These are phyloP conservation scores for Limnephilus rhombicus DNA, from an alignment of 2,888 invertebrate species.

Conservation along the genomic window DNA sequence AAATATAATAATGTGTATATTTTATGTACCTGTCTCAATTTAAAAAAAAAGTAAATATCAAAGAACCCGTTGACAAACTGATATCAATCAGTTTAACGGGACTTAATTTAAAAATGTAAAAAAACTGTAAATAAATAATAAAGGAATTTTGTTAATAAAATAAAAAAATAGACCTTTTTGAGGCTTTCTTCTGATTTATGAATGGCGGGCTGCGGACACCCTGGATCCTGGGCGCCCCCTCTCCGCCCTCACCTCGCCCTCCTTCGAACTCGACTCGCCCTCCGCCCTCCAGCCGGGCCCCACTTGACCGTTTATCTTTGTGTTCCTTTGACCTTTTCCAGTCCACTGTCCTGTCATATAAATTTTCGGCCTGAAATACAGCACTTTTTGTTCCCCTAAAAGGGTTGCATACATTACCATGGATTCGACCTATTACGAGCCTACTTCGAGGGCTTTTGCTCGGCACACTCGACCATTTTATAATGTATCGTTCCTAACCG, in stretches of 20 bases:
- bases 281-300: conserved; percentile 18
- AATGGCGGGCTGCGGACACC: neutral
- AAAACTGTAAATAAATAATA: too few relatives aligned
- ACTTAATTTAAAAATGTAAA: too few relatives aligned
- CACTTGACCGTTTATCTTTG: conserved; percentile 57
- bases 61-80: too few relatives aligned
- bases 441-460: conserved; percentile 29
- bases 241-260: neutral
- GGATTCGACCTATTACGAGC: conserved; percentile 22
- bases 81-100: too few relatives aligned
- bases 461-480: conserved; percentile 10
- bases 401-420: conserved; percentile 56
- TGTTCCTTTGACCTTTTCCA: conserved; percentile 60
- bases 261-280: neutral
- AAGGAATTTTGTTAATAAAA: too few relatives aligned
- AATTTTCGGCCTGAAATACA: conserved; percentile 60
- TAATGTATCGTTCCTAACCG: conserved; percentile 16
- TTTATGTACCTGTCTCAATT: too few relatives aligned
- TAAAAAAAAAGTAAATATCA: too few relatives aligned
- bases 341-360: conserved; percentile 59
- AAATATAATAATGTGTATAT: too few relatives aligned
- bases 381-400: conserved; percentile 51
- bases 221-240: neutral
- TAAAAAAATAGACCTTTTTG: too few relatives aligned
- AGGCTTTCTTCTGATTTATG: neutral